phyloP scores from a whole-genome alignment of 2,797 vertebrate genomes.

The Bradypus variegatus region DNA sequence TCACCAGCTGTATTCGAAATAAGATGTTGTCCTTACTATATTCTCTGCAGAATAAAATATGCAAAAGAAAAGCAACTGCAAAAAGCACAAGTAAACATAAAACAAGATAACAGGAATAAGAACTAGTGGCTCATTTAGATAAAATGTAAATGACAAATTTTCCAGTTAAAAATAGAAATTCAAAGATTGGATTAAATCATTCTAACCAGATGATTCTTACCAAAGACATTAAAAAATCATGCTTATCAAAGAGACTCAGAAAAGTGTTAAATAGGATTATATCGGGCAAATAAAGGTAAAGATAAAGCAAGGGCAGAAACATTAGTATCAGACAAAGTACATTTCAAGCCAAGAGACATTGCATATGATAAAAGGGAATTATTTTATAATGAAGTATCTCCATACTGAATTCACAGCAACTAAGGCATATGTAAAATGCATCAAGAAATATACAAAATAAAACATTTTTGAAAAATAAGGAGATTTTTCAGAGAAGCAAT shows the following conservation, averaged over 20 bases:
- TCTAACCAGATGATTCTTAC: neutral
- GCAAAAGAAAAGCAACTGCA: neutral
- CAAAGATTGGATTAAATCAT: neutral
- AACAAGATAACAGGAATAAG: neutral
- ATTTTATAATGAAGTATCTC: neutral
- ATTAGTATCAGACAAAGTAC: neutral
- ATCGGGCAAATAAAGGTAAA: neutral
- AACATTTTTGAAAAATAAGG: neutral
- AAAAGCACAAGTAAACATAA: neutral
- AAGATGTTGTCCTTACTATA: neutral
- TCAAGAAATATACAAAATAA: neutral
- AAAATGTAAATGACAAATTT: neutral
- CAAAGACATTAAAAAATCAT: slow-evolving; percentile 4
- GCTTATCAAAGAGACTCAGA: neutral
- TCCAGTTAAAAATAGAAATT: slow-evolving; percentile 9
- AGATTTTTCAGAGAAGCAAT: neutral
- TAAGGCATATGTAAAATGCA: neutral
- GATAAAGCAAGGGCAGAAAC: neutral
- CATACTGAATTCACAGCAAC: neutral
- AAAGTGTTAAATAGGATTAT: neutral
- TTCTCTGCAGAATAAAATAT: neutral
- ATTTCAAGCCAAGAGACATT: neutral
- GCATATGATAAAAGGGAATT: neutral
- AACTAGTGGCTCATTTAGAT: neutral
- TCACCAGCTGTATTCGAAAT: neutral